These are phyloP conservation scores for Sphenopsis melanotis DNA, from an alignment of 2,797 vertebrate genomes.

Conservation along the genomic window DNA sequence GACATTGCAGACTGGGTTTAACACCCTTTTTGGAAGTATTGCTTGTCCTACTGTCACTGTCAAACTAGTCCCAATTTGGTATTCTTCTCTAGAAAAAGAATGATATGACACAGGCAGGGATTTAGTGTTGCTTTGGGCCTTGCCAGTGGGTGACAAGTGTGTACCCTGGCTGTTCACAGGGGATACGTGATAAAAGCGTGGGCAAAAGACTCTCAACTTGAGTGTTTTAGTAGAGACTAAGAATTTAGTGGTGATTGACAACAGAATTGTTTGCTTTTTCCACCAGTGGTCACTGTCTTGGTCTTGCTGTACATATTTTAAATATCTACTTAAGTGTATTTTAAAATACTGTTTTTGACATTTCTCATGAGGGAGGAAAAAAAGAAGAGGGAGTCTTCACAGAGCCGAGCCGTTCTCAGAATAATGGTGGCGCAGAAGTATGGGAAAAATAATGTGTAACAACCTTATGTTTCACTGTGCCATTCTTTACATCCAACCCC, in stretches of 20 bases:
- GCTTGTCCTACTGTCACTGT: neutral
- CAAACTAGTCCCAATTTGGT: neutral
- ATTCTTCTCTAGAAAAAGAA: neutral
- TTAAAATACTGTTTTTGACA: neutral
- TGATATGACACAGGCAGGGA: neutral
- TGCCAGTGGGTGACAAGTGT: neutral
- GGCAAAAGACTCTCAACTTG: neutral
- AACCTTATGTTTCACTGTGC: slow-evolving; percentile 48
- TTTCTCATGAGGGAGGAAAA: neutral
- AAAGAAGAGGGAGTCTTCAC: neutral
- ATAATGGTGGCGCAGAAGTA: neutral
- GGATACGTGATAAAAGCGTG: rapidly evolving
- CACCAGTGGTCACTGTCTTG: neutral
- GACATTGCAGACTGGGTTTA: neutral
- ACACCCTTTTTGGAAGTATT: neutral
- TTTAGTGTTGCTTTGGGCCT: neutral
- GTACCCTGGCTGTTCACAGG: neutral
- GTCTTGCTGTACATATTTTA: neutral
- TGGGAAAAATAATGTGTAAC: slow-evolving; percentile 40
- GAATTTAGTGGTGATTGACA: neutral
- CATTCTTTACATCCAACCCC: slow-evolving; percentile 35
- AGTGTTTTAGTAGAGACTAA: neutral
- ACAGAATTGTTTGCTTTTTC: neutral
- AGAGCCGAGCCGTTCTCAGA: neutral
- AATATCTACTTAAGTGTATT: neutral